These are phyloP conservation scores for Platyura marginata DNA, from an alignment of 1,140 invertebrate genomes.

Conservation along the genomic window DNA sequence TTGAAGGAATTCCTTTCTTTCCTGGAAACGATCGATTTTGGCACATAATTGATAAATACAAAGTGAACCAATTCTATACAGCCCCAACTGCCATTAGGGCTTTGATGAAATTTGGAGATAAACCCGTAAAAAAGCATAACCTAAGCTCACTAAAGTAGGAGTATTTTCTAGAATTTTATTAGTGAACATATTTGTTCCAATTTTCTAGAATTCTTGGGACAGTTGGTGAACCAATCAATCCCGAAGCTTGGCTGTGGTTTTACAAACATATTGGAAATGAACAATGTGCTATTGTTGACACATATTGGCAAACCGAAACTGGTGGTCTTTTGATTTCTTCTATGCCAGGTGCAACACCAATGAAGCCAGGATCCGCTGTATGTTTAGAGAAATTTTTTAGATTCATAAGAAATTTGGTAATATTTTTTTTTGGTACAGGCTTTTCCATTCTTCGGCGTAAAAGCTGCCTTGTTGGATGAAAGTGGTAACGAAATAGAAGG, in stretches of 20 bases:
- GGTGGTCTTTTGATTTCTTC: conserved; percentile 89
- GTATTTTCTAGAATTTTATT: neutral
- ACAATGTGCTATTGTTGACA: conserved; percentile 84
- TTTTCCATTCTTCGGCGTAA: conserved; percentile 93
- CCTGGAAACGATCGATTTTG: conserved; percentile 83
- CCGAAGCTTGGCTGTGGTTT: conserved; percentile 97
- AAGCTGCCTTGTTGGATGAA: conserved; percentile 74
- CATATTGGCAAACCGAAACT: conserved; percentile 99
- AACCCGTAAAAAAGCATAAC: conserved; percentile 44
- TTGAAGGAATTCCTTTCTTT: conserved; percentile 89
- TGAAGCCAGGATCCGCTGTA: conserved; percentile 94
- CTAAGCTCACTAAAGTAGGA: conserved; percentile 29
- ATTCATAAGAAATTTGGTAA: too few species aligned
- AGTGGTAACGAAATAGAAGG: conserved; percentile 73
- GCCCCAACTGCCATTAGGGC: conserved; percentile 94
- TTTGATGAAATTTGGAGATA: conserved; percentile 85
- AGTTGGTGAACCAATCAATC: conserved; percentile 95
- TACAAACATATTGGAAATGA: conserved; percentile 67
- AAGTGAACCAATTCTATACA: conserved; percentile 93
- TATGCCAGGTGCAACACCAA: conserved; percentile 81
- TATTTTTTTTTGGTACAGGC: conserved; percentile 48
- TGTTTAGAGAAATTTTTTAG: conserved; percentile 28
- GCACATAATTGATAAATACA: conserved; percentile 83
- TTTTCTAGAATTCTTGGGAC: conserved; percentile 63
- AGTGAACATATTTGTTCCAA: too few species aligned